A percentile compares a stretch with the other conserved stretches of the same genome.
Conservation (phyloP, 30 jellyfish, hydroid and myxozoan genomes). For the Rhopilema esculentum region DNA sequence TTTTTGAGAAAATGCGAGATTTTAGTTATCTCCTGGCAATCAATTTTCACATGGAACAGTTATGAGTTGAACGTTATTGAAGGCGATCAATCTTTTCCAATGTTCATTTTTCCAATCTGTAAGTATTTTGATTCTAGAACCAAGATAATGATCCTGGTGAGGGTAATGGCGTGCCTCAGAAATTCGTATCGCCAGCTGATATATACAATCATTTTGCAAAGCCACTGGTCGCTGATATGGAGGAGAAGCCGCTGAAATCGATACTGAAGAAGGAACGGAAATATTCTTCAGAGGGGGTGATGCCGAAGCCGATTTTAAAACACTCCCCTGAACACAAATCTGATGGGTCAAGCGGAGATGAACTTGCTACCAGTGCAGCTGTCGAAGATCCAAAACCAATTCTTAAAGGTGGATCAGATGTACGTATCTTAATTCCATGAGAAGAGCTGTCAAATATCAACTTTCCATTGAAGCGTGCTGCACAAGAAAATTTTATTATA, state of each 20-base stretch:
- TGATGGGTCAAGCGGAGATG: constrained; percentile 57
- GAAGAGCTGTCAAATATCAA: too few relatives aligned
- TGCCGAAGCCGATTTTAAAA: constrained; percentile 82
- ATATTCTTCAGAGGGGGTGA: constrained; percentile 71
- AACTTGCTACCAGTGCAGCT: neutral
- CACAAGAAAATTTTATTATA: too few relatives aligned
- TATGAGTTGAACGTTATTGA: too few relatives aligned
- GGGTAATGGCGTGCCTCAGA: neutral
- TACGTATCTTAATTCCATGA: neutral
- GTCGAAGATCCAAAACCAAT: constrained; percentile 89
- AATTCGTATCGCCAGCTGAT: constrained; percentile 81
- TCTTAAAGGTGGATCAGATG: constrained; percentile 72
- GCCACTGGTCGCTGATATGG: constrained; percentile 52
- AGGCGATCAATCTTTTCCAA: too few relatives aligned
- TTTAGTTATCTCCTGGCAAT: too few relatives aligned
- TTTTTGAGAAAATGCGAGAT: too few relatives aligned
- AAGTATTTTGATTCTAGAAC: too few relatives aligned
- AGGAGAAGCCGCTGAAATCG: constrained; percentile 88
- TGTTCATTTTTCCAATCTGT: too few relatives aligned
- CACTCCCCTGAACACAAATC: constrained; percentile 93
- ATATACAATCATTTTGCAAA: constrained; percentile 63
- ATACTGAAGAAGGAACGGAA: constrained; percentile 92
- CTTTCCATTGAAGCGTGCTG: too few relatives aligned
- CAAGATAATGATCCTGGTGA: neutral
- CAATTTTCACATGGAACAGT: too few relatives aligned